Percentiles rank a stretch among this genome's conserved stretches.
Evolutionary conservation across 1,140 invertebrate species (phyloP).

Genomic region (Scaptomyza pallida): DNA sequence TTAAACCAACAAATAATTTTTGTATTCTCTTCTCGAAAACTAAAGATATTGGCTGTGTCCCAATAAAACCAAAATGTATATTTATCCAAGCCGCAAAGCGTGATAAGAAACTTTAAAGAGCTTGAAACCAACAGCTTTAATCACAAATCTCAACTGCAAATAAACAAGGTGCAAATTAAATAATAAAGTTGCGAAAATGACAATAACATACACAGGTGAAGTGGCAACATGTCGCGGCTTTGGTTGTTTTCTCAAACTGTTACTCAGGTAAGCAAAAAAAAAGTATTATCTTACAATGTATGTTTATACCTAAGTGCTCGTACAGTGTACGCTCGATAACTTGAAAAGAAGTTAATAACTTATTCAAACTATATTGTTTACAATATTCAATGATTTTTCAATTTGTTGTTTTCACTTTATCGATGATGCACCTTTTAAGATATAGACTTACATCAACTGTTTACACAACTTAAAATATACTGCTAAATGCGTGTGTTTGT

Average conservation of each 20-base stretch:
- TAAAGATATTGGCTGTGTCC: not conserved
- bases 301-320: not conserved
- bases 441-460: not conserved
- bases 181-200: slow-evolving; percentile 86
- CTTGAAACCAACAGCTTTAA: slow-evolving; percentile 16
- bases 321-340: not conserved
- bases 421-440: too few species aligned
- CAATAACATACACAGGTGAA: slow-evolving; percentile 94
- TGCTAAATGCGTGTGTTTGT: not conserved
- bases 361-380: too few species aligned
- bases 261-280: slow-evolving; percentile 88
- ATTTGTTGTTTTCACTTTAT: too few species aligned
- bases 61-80: slow-evolving; percentile 37
- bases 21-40: not conserved
- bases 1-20: not conserved
- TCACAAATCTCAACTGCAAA: slow-evolving; percentile 42
- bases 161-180: slow-evolving; percentile 29
- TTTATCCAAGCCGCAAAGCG: slow-evolving; percentile 24
- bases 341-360: too few species aligned
- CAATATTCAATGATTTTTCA: too few species aligned
- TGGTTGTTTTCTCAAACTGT: slow-evolving; percentile 93
- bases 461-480: not conserved
- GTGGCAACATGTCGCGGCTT: slow-evolving; percentile 94
- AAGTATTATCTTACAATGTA: slow-evolving; percentile 14
- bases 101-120: slow-evolving; percentile 37